A percentile compares a stretch with the other conserved stretches of the same genome.
Conservation (phyloP, 2,113 vertebrate species). For the Catharus bicknelli region DNA sequence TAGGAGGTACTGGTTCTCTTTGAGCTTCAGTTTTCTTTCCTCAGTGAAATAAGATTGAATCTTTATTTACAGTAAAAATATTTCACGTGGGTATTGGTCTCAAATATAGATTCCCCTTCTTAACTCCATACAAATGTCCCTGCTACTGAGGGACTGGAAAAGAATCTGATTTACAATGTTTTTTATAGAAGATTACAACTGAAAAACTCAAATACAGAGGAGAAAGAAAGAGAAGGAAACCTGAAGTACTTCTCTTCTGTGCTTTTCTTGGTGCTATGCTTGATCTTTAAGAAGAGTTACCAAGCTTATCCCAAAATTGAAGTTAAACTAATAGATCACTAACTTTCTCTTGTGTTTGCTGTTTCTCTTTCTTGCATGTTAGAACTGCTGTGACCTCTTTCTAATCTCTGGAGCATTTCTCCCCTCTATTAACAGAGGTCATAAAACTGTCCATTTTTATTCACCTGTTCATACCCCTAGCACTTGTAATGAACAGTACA, state of each 20-base stretch:
- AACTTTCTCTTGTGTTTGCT: neutral
- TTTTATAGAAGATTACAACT: neutral
- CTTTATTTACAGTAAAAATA: neutral
- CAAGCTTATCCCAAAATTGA: neutral
- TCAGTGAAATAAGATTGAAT: neutral
- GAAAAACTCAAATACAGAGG: neutral
- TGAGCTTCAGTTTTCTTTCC: neutral
- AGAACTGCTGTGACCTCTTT: neutral
- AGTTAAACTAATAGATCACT: neutral
- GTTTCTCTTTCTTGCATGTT: neutral
- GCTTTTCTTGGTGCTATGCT: neutral
- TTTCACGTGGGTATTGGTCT: neutral
- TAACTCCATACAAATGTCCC: neutral
- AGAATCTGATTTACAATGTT: neutral
- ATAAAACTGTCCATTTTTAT: slow-evolving; percentile 11
- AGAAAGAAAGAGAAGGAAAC: neutral
- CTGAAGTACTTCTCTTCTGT: neutral
- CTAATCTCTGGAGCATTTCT: neutral
- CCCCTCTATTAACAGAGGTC: neutral
- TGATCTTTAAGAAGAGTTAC: neutral
- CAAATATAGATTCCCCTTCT: neutral
- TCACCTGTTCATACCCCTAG: neutral
- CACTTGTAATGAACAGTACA: neutral
- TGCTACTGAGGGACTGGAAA: neutral
- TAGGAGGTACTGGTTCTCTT: neutral